Conservation (phyloP, 1,140 invertebrate species). For the Holotrichia oblita region DNA sequence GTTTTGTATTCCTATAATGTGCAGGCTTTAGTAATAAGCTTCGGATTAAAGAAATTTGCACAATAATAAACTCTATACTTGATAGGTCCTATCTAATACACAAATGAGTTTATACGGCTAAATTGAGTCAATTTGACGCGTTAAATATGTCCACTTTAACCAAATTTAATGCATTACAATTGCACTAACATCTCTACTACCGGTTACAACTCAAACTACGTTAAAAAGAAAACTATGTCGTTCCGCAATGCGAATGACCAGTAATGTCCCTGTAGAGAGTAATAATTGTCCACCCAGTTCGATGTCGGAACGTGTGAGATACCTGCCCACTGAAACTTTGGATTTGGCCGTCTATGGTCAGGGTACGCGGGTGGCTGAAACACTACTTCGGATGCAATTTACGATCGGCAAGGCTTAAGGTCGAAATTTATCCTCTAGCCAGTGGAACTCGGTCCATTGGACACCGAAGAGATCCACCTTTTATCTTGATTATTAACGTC, state of each 20-base stretch:
- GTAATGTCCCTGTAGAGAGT: background rate
- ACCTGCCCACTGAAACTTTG: conserved; percentile 27
- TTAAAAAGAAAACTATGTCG: conserved; percentile 2
- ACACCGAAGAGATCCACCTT: conserved; percentile 2
- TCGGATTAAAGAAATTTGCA: too few relatives aligned
- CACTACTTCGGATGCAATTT: conserved; percentile 11
- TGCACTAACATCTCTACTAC: background rate
- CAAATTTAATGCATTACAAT: background rate
- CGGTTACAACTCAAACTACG: background rate
- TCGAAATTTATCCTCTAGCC: conserved; percentile 9
- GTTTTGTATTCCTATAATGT: too few relatives aligned
- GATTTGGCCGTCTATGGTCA: background rate
- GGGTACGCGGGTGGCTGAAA: background rate
- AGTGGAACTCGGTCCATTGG: background rate
- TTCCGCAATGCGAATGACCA: conserved; percentile 12
- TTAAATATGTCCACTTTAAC: too few relatives aligned
- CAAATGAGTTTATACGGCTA: too few relatives aligned
- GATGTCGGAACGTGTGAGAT: background rate
- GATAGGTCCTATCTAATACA: too few relatives aligned
- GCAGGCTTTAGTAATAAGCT: too few relatives aligned
- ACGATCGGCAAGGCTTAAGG: conserved; percentile 31
- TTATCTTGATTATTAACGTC: conserved; percentile 30
- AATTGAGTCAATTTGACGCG: too few relatives aligned
- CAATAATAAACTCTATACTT: too few relatives aligned
- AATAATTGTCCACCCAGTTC: conserved; percentile 25